A percentile compares a stretch with the other conserved stretches of the same genome.
Evolutionary conservation across 2,888 invertebrate species (phyloP).

Genomic region (Sycophila texana): DNA sequence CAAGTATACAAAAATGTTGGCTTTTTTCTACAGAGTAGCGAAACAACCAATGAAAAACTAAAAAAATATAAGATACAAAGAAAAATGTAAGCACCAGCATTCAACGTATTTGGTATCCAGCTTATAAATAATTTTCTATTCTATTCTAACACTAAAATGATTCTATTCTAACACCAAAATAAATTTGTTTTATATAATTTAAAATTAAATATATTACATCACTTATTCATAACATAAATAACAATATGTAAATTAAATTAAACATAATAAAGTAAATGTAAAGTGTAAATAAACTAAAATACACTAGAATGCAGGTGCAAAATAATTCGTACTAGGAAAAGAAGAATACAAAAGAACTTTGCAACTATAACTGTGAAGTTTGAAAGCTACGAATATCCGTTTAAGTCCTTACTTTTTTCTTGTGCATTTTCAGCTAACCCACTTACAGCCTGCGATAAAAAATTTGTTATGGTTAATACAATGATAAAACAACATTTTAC

Average conservation of each 20-base stretch:
- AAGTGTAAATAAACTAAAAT: slow-evolving; percentile 35
- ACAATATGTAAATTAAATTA: slow-evolving; percentile 42
- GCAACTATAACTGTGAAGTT: slow-evolving; percentile 54
- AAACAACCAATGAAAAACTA: slow-evolving; percentile 30
- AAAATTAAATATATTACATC: slow-evolving; percentile 42
- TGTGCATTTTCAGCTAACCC: slow-evolving; percentile 86
- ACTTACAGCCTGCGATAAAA: slow-evolving; percentile 84
- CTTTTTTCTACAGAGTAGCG: slow-evolving; percentile 38
- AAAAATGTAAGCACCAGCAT: slow-evolving; percentile 53
- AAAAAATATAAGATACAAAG: slow-evolving; percentile 37
- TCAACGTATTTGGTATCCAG: slow-evolving; percentile 41
- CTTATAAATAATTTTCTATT: slow-evolving; percentile 32
- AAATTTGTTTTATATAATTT: slow-evolving; percentile 38
- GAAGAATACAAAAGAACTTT: slow-evolving; percentile 62
- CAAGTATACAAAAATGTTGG: slow-evolving; percentile 44
- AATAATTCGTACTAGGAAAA: slow-evolving; percentile 58
- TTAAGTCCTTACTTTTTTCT: slow-evolving; percentile 84
- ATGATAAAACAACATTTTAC: neutral
- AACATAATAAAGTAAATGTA: slow-evolving; percentile 14
- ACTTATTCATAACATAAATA: slow-evolving; percentile 37
- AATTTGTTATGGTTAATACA: slow-evolving; percentile 30
- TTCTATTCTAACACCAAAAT: no score
- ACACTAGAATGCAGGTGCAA: slow-evolving; percentile 57
- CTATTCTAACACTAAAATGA: slow-evolving; percentile 39
- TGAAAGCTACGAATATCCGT: slow-evolving; percentile 70